Base-by-base conservation (phyloP, 2,113 vertebrate genomes). In the Argyrosomus japonicus region DNA sequence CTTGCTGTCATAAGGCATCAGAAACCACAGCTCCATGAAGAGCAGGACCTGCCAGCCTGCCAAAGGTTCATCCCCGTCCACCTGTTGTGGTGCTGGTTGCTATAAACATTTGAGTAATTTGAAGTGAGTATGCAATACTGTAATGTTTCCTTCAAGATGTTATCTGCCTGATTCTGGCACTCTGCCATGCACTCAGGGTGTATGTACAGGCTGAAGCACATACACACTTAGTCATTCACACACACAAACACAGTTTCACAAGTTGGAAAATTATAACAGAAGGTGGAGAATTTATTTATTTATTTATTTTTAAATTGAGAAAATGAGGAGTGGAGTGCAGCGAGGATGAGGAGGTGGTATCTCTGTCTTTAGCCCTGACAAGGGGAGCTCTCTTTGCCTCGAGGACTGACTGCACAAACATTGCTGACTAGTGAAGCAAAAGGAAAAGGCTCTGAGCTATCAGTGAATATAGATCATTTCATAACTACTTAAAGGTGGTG, bases 41-140 rank as follows among this genome's bases (percentile, higher is more conserved):
- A 89, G 78, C 74, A 72, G 76, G 79, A 72, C 64, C 71, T 79
- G 87, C 87, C 78, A 68, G 80, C 68, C 72, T 89, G 90, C 92
- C 89, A 92, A 90, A 75, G 89, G 86, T 83, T 91, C 93, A 87
- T 92, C 94, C 93, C 93, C 91, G 93, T 65, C 48, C 77, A 93
- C 92, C 95, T 99, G 97, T 99, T 99, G 94, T 97, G 96, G 95
- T 89, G 85, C 92, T 93, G 83, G 98, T 99, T 99, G 98, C 98
- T 99, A 99, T 97, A 97, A 99, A 99, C 98, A 99, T 61, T 12
- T 87, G 61, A 94, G 81, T 64, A 27, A 96, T 97, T 97, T 97
- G 95, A 97, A 96, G 96, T 85, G 96, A 95, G 93, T 94, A 96
- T 97, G 96, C 95, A 95, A 96, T 96, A 95, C 93, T 95, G 95